A percentile compares a stretch with the other conserved stretches of the same genome.
Evolutionary conservation across 2,797 vertebrate species (phyloP).

Genomic region (Macropus fuliginosus): DNA sequence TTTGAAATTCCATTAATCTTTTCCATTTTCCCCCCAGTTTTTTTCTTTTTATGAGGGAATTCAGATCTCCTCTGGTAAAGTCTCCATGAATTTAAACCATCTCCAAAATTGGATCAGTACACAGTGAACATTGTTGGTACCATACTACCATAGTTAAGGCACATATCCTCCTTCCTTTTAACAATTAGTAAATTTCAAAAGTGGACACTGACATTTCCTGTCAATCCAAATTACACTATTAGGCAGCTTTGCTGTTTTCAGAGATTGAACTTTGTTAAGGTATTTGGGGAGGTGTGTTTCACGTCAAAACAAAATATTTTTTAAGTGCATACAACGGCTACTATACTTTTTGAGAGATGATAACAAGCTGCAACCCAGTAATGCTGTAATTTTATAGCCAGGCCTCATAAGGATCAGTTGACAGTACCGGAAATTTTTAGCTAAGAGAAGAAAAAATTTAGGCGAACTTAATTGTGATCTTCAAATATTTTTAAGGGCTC

Average conservation of each 20-base stretch:
- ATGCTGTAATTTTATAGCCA: neutral
- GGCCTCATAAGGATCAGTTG: neutral
- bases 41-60: neutral
- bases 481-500: neutral
- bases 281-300: neutral
- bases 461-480: neutral
- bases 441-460: neutral
- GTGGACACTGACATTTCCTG: neutral
- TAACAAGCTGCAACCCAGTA: neutral
- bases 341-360: neutral
- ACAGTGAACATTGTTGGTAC: neutral
- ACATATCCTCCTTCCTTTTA: neutral
- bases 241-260: neutral
- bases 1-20: neutral
- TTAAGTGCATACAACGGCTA: neutral
- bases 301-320: neutral
- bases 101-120: neutral
- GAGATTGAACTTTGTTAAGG: neutral
- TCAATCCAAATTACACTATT: neutral
- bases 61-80: neutral
- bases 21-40: neutral
- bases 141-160: neutral
- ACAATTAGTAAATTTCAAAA: neutral
- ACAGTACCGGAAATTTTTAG: neutral
- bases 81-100: neutral